A percentile compares a stretch with the other conserved stretches of the same genome.
These are phyloP conservation scores for Gasterosteus nipponicus DNA, from an alignment of 2,113 vertebrate genomes.

Conservation along the genomic window DNA sequence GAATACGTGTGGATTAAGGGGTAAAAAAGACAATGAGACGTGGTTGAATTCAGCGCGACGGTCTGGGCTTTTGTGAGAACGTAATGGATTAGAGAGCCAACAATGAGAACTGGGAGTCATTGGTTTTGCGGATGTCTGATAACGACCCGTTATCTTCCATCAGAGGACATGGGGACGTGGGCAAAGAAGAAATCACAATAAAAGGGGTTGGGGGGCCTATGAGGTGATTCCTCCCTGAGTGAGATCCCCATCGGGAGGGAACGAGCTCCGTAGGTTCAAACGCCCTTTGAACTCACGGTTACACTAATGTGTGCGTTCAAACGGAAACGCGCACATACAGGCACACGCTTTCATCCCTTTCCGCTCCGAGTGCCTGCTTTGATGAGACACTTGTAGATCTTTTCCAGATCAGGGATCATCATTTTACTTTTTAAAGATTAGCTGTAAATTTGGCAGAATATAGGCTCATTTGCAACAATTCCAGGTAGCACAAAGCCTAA, in stretches of 20 bases:
- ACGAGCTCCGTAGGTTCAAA: conserved; percentile 43
- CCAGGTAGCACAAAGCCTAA: conserved; percentile 7
- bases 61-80: conserved; percentile 8
- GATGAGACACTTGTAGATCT: conserved; percentile 34
- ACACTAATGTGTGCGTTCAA: background rate
- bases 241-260: conserved; percentile 54
- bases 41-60: conserved; percentile 15
- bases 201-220: conserved; percentile 8
- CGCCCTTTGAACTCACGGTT: conserved; percentile 15
- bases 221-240: conserved; percentile 8
- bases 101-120: conserved; percentile 47
- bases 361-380: background rate
- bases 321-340: conserved; percentile 15
- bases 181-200: conserved; percentile 29
- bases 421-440: conserved; percentile 6
- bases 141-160: conserved; percentile 52
- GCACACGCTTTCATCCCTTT: conserved; percentile 21
- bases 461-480: background rate
- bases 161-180: conserved; percentile 32
- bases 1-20: conserved; percentile 12
- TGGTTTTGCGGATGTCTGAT: conserved; percentile 52
- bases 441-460: conserved; percentile 2
- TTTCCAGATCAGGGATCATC: conserved; percentile 16
- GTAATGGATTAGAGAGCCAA: conserved; percentile 49
- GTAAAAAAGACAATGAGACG: conserved; percentile 22